These are phyloP conservation scores for Erinaceus europaeus DNA, from an alignment of 2,113 vertebrate species.

Conservation along the genomic window DNA sequence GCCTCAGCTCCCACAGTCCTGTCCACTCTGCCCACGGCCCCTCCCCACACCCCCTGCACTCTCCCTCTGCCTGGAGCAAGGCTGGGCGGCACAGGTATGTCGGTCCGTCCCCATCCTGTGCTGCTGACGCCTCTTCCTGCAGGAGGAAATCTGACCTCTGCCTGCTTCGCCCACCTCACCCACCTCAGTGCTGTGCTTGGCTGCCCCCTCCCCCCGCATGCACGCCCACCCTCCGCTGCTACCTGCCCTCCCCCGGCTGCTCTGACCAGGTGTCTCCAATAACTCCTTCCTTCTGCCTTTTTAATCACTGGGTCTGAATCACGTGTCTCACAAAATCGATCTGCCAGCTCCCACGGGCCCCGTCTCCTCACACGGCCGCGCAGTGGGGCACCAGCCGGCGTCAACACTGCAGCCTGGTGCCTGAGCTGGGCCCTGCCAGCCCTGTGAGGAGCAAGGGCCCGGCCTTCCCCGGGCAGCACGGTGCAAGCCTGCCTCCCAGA, in stretches of 20 bases:
- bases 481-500: too few relatives aligned
- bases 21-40: background rate
- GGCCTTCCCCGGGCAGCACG: too few relatives aligned
- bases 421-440: constrained; percentile 18
- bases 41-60: too few relatives aligned
- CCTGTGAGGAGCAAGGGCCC: constrained; percentile 49
- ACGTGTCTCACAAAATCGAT: background rate
- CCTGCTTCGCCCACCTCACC: too few relatives aligned
- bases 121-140: too few relatives aligned
- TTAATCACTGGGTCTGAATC: constrained; percentile 38
- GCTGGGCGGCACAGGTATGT: too few relatives aligned
- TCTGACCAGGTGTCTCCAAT: constrained; percentile 22
- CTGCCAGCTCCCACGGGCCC: background rate
- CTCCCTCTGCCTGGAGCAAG: too few relatives aligned
- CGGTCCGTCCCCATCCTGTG: too few relatives aligned
- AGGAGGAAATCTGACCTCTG: too few relatives aligned
- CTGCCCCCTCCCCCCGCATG: background rate
- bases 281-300: constrained; percentile 7
- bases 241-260: constrained; percentile 5
- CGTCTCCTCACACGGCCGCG: constrained; percentile 58
- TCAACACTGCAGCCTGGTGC: background rate
- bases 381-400: fast-evolving
- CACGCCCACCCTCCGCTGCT: background rate
- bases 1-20: too few relatives aligned
- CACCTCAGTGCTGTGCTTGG: too few relatives aligned